Base-by-base conservation (phyloP, 1,140 invertebrate species). In the Harpegnathos saltator region DNA sequence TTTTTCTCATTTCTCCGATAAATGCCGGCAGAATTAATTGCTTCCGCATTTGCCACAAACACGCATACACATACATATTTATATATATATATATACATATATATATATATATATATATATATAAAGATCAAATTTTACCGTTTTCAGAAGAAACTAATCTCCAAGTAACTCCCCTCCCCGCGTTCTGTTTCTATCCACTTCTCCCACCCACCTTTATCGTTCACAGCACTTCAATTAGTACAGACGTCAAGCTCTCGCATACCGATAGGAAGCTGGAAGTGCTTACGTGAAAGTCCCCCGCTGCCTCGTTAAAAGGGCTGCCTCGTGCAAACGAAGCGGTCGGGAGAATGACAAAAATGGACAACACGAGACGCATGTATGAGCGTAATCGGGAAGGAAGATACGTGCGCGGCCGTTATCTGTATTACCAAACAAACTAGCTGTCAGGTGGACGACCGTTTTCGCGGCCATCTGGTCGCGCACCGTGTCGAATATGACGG, bases 371-470 rank as follows among this genome's bases (percentile, higher is more conserved):
- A 58, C 54, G 26, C 29, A n/a, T 61, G 33, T 44, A 1, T 11
- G 33, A 58, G 71, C 12, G 26, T 17, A 58, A 44, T 33, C 65
- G 65, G 65, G 84, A 87, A 87, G 44, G 58, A 80, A 80, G 80
- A 84, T 33, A 33, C 75, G 83, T 84, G 69, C 66, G 66, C 74
- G 63, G 52, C 44, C 82, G 66, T 87, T 86, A 77, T 56, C 63
- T 74, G 71, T 85, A 66, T 88, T 87, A 85, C 73, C 85, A 83
- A 77, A 83, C 81, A 84, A 88, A 88, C 75, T 87, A 38, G 65
- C 44, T 68, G 85, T 87, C 85, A 88, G 86, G 69, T 81, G 69
- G 77, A 80, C 24, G 66, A 52, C 48, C 84, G 61, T 52, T 69
- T 11, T 69, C 65, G 61, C 56, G n/a, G 69, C 87, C 86, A 89